Percentiles rank a stretch among this genome's conserved stretches.
These are phyloP conservation scores for Platyrinchus mystaceus DNA, from an alignment of 2,797 vertebrate genomes.

Conservation along the genomic window DNA sequence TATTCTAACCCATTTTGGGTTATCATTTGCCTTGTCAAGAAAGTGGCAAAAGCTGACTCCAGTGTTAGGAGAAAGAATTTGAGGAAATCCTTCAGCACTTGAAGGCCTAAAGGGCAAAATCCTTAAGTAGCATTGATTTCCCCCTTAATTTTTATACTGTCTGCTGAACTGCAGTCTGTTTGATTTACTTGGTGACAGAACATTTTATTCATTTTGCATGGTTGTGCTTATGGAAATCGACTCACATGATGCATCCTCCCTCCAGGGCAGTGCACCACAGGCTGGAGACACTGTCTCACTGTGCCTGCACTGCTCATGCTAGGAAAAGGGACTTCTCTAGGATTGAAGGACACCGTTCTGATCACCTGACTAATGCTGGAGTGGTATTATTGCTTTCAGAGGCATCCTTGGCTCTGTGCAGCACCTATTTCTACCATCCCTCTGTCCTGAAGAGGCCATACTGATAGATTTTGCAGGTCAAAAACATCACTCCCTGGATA, in stretches of 20 bases:
- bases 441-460: background rate
- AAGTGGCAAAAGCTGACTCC: background rate
- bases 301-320: background rate
- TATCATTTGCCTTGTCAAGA: background rate
- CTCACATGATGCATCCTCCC: background rate
- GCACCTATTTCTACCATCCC: background rate
- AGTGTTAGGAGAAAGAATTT: background rate
- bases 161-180: background rate
- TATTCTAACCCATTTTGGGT: background rate
- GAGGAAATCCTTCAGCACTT: background rate
- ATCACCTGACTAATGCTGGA: background rate
- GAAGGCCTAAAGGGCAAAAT: background rate
- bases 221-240: rapidly evolving
- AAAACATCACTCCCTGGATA: background rate
- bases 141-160: background rate
- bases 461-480: background rate
- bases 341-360: background rate
- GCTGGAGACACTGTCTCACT: background rate
- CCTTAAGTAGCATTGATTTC: background rate
- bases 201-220: background rate
- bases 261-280: background rate
- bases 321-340: background rate
- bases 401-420: rapidly evolving
- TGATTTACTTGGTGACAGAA: background rate
- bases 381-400: background rate